Evolutionary conservation across 2,888 invertebrate species (phyloP), one percentile per base, ranked within the genome.

Genomic region (Coecobrya sp.): DNA sequence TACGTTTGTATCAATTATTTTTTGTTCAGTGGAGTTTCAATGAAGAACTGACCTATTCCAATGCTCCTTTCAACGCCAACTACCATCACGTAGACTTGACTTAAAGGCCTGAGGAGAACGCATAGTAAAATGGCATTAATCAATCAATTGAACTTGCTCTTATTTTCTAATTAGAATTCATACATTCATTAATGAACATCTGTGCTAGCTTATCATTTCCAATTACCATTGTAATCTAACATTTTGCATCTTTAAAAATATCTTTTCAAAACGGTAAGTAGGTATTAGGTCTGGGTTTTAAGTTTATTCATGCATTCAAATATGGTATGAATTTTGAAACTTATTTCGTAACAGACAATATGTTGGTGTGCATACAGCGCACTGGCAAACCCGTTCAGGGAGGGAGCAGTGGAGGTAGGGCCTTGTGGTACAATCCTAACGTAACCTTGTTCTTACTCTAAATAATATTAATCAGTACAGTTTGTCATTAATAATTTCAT

Each of bases 401-500:
- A n/a, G 16, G 16, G 55, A 55, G n/a, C 16, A n/a, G 55, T 55
- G 52, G 52, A 3, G 52, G 52, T 19, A 79, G 27, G 25, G n/a
- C 52, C 52, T 49, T 52, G 79, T 13, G 2, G 27, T 76, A 30
- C 30, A 68, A 30, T 0, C 68, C 1, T 16, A 25, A 65, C 68
- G n/a, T 62, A 68, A 68, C 68, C 68, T 68, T 68, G 68, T 30
- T 16, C 16, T 5, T 68, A 16, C 16, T 22, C 30, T 52, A 79
- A 79, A 52, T 16, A 19, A 22, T 42, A 22, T 73, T 5, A 30
- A 42, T 73, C 36, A 27, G 42, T 76, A 25, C 52, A 27, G 10
- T 52, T 49, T 30, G 52, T 52, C 79, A 79, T 79, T 52, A 79
- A 79, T 79, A 79, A 52, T 79, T 79, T 79, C 79, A 79, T 79